Evolutionary conservation across 2,888 invertebrate genomes (phyloP), one percentile per base, ranked within the genome.

Genomic region (Diarsia brunnea): DNA sequence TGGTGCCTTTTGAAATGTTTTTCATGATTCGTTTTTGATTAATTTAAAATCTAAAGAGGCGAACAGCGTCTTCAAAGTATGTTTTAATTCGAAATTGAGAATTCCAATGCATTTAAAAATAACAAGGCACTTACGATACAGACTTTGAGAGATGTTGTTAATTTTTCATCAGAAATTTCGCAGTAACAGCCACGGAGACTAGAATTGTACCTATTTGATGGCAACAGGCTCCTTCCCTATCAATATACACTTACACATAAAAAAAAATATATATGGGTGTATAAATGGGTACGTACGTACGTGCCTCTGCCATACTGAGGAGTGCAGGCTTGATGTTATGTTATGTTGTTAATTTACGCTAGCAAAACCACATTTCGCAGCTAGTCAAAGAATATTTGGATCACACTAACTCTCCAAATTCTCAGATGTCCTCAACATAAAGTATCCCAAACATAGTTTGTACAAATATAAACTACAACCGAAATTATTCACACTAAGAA

Each of bases 391-490:
- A 27, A 5, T 31, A 61, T 43, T n/a, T 12, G 7, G 0, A n/a
- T n/a, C 38, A 14, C 38, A 43, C 4, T n/a, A 7, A 63, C 3
- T 43, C 24, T n/a, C 16, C 43, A 24, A 43, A 43, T n/a, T 43
- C 43, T 63, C 63, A 8, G n/a, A 43, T 14, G 7, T 63, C 49
- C 14, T 53, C 2, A 58, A 24, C 47, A 43, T 10, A 60, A 64
- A 31, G 14, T 1, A 0, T 53, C 10, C 2, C 14, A 47, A 63
- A 73, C 61, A 72, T 73, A 38, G 24, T 78, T 64, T 43, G 19
- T 21, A 14, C 5, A 38, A 53, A 63, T 21, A 49, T 27, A 61
- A 69, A 69, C 47, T n/a, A 47, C 19, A 19, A 27, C 0, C 16
- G 5, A 43, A n/a, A 14, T 11, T 69, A 38, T 53, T 47, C 53